Conservation (phyloP, 64 coral and sea anemone species). For the Actinia tenebrosa region DNA sequence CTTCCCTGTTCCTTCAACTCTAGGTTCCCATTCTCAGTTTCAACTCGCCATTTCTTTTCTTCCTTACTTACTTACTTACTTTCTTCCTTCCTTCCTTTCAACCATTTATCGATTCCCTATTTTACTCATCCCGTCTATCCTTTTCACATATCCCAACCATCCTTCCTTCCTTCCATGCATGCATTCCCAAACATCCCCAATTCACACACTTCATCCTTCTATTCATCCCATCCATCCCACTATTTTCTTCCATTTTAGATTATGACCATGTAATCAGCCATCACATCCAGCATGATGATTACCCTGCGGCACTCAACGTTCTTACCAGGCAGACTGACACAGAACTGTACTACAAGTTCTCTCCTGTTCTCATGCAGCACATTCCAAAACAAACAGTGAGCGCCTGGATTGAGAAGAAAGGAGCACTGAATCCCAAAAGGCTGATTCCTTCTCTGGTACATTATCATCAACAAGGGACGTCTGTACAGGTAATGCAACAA, state of each 20-base stretch:
- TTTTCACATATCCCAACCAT: no score
- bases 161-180: no score
- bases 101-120: no score
- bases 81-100: no score
- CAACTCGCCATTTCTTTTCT: neutral
- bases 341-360: slow-evolving; percentile 91
- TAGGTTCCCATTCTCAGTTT: neutral
- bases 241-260: slow-evolving; percentile 31
- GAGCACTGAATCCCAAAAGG: slow-evolving; percentile 53
- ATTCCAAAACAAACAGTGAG: slow-evolving; percentile 81
- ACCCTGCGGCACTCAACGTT: slow-evolving; percentile 65
- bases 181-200: no score
- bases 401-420: slow-evolving; percentile 93
- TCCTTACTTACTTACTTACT: neutral
- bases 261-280: slow-evolving; percentile 96
- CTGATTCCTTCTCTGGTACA: slow-evolving; percentile 90
- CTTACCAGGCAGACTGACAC: slow-evolving; percentile 85
- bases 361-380: slow-evolving; percentile 93
- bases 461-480: slow-evolving; percentile 84
- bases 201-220: no score
- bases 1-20: neutral
- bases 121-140: no score
- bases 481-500: slow-evolving; percentile 36
- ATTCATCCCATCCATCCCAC: no score
- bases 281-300: slow-evolving; percentile 95